These are phyloP conservation scores for Dasyornis broadbenti DNA, from an alignment of 2,113 vertebrate species.

Conservation along the genomic window DNA sequence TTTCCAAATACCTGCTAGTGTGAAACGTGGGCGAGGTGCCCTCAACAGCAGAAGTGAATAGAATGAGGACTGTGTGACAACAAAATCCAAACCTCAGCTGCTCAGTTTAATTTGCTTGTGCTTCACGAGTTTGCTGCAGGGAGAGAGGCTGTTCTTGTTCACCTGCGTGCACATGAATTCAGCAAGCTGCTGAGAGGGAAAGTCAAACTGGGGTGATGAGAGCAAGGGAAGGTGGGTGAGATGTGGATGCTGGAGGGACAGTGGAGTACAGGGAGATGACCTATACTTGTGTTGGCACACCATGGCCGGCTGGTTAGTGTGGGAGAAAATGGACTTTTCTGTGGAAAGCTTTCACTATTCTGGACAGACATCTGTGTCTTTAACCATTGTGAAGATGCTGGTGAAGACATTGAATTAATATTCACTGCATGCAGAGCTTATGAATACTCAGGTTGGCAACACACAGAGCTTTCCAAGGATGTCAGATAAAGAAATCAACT, in stretches of 20 bases:
- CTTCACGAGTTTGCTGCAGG: neutral
- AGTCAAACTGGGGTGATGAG: neutral
- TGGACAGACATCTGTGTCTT: neutral
- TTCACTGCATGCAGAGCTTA: neutral
- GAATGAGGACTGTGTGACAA: neutral
- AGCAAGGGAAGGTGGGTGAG: neutral
- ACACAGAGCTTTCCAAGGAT: neutral
- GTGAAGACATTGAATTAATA: neutral
- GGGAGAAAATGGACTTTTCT: neutral
- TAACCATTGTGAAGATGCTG: neutral
- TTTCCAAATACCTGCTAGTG: neutral
- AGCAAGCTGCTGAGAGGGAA: neutral
- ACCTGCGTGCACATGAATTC: neutral
- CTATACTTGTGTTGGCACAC: neutral
- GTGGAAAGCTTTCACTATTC: neutral
- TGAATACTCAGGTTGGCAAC: neutral
- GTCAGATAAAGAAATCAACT: neutral
- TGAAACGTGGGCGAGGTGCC: fast-evolving
- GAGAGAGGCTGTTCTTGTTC: neutral
- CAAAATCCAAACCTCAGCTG: neutral
- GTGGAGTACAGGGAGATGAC: neutral
- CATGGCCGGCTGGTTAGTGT: neutral
- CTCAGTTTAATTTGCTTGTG: neutral
- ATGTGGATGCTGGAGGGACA: neutral
- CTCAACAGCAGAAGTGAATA: neutral